Conservation (phyloP, 2,113 vertebrate species). For the Poeciliopsis turrubarensis region DNA sequence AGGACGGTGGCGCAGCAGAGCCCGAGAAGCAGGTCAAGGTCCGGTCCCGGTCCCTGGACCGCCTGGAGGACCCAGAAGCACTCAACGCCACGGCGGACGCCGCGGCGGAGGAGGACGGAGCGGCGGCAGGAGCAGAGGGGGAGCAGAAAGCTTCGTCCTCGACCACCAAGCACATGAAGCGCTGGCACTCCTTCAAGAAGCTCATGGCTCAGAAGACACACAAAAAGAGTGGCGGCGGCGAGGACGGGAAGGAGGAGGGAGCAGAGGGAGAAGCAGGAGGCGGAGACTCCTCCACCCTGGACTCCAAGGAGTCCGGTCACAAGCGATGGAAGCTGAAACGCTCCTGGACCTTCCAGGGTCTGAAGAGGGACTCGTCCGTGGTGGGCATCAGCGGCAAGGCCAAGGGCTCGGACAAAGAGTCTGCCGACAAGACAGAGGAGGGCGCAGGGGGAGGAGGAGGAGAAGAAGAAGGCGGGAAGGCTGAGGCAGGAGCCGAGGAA, state of each 20-base stretch:
- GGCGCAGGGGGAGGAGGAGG: conserved; percentile 27
- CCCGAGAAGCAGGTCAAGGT: conserved; percentile 68
- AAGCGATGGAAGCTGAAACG: conserved; percentile 84
- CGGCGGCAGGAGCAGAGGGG: conserved; percentile 48
- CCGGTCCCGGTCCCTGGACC: conserved; percentile 80
- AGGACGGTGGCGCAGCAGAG: conserved; percentile 59
- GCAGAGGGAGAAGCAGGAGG: conserved; percentile 71
- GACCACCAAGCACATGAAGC: conserved; percentile 79
- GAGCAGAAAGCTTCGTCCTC: conserved; percentile 73
- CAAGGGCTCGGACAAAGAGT: conserved; percentile 73
- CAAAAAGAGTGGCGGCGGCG: conserved; percentile 75
- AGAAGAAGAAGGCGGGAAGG: conserved; percentile 56
- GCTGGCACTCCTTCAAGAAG: conserved; percentile 86
- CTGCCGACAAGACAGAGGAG: conserved; percentile 61
- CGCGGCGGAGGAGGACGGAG: conserved; percentile 60
- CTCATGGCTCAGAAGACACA: conserved; percentile 82
- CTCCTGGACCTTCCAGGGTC: conserved; percentile 85
- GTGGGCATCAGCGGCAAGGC: conserved; percentile 77
- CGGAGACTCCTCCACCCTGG: conserved; percentile 77
- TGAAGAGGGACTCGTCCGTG: conserved; percentile 82
- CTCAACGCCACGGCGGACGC: conserved; percentile 66
- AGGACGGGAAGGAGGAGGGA: conserved; percentile 69
- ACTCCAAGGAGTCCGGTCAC: conserved; percentile 79
- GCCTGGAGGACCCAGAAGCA: conserved; percentile 75
- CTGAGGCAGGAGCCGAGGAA: conserved; percentile 53